Base-by-base conservation (phyloP, 2,113 vertebrate genomes). In the Drymodes brunneopygia region DNA sequence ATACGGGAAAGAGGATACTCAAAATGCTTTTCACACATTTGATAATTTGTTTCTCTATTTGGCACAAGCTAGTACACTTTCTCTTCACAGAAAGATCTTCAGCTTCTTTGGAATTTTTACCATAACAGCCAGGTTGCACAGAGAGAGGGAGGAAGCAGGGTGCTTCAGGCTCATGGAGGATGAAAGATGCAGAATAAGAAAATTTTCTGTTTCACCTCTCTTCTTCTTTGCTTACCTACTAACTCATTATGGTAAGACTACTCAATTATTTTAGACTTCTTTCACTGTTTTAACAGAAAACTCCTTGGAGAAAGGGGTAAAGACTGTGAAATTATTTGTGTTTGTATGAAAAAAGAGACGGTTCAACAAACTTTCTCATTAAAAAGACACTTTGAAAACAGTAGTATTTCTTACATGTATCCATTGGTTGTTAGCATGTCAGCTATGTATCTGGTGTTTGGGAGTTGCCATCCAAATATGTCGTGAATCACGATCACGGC, bases 401-500 rank as follows among this genome's bases (percentile, higher is more conserved):
- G 36, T 7, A 66, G 10, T 12, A 21, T 70, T 70, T 64, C 98
- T 51, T 97, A 99, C 99, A 92, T 95, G 96, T 99, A 99, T 98
- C 99, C 99, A 42, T 99, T 98, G 31, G 97, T 60, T 7, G 99
- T 90, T 10, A 99, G 97, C 98, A 99, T 98, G 72, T 99, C 99
- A 15, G 97, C 98, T 17, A 99, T 99, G 69, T 98, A 99, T 98
- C 99, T 98, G 13, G 98, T 99, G 87, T 99, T 99, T 38, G 99
- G 98, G 36, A 99, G 96, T 28, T 98, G 95, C 99, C 99, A 99
- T 35, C 99, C 99, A 82, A 82, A 99, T 48, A 99, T 98, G 25
- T 99, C 99, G 5, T 99, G 99, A 62, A 99, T 98, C 53, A 99
- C 98, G 48, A 99, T 96, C 65, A 99, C 82, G 0, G 99, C 99